Evolutionary conservation across 2,113 vertebrate species (phyloP), one percentile per base, ranked within the genome.

Genomic region (Martes martes): DNA sequence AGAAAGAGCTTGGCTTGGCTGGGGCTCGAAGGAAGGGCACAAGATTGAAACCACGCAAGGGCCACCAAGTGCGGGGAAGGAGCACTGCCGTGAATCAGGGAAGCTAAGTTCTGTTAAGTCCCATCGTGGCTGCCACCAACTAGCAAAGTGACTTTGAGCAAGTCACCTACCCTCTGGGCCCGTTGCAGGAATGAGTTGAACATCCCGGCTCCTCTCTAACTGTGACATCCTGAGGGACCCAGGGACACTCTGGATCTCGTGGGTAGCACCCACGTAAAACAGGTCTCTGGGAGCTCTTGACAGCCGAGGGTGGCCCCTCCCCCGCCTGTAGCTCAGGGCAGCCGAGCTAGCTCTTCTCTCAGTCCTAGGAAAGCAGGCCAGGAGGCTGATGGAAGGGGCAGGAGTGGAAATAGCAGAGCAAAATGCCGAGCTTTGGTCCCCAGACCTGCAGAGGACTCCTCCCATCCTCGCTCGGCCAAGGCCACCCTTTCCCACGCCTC

Each of bases 41-140:
- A 55, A 4, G 45, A 11, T 1, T 31, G 11, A 74, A 67, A 57
- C 19, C 89, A 36, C 0, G 0, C 2, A 1, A 59, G 9, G 19
- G 33, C 69, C 42, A 28, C 4, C 73, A 21, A 4, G 13, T 26
- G 16, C 31, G 42, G 39, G 50, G 31, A 90, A 69, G 65, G 31
- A 47, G 15, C 0, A 0, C 63, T 16, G 19, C n/a, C 42, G 11
- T 11, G 24, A 79, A 19, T 86, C 69, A 89, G 78, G 33, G 59
- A 31, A 79, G 31, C 76, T 76, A 33, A 50, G 61, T 7, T 63
- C 59, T 36, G 6, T 28, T 28, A 21, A 47, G 65, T 52, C 15
- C 4, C 5, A 2, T 73, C 42, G 78, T 47, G 24, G 33, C 57
- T 47, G 57, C 33, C 33, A 80, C 65, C 76, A 15, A n/a, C 71